Base-by-base conservation (phyloP, 2,888 invertebrate genomes). In the Meiosimyza platycephala region DNA sequence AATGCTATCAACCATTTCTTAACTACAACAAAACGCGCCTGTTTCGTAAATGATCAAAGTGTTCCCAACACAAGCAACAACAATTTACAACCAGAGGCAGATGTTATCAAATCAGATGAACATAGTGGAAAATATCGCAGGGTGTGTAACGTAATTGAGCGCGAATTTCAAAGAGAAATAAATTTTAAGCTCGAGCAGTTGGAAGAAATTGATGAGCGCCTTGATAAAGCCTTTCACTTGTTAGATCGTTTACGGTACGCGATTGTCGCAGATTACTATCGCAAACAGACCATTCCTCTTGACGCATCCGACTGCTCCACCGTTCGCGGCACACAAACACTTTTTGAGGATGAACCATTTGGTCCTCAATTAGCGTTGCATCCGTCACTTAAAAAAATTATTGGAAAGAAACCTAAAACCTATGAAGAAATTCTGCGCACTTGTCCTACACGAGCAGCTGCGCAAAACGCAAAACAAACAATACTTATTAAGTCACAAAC, bases 101-200 rank as follows among this genome's bases (percentile, higher is more conserved):
- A 52, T 22, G 12, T 6, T 11, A 47, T 63, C 54, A 57, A 72
- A 13, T 18, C 9, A 12, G 69, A 51, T 50, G 57, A 11, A 5
- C 13, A 59, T 0, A 65, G 64, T 13, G n/a, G 28, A 48, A 72
- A 70, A 65, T 50, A 72, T 15, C 84, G 86, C 28, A 90, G 89
- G 84, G 90, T 92, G 74, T 88, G 89, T 77, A 87, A 88, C 40
- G 92, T 95, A 68, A 90, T 95, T 48, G 89, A 90, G 77, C 89
- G 89, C 73, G 93, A 95, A 86, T 95, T 95, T 87, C 88, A 90
- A 60, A 89, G 89, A 64, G 95, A 95, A 84, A 88, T 95, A 13
- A 88, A 89, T 64, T 83, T 88, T 2, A 92, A 94, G 81, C 92
- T 94, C 82, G 89, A 91, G 71, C 94, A 95, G 88, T 88, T 95